phyloP scores from a whole-genome alignment of 1,140 invertebrate species.

The Bombus sylvicola region DNA sequence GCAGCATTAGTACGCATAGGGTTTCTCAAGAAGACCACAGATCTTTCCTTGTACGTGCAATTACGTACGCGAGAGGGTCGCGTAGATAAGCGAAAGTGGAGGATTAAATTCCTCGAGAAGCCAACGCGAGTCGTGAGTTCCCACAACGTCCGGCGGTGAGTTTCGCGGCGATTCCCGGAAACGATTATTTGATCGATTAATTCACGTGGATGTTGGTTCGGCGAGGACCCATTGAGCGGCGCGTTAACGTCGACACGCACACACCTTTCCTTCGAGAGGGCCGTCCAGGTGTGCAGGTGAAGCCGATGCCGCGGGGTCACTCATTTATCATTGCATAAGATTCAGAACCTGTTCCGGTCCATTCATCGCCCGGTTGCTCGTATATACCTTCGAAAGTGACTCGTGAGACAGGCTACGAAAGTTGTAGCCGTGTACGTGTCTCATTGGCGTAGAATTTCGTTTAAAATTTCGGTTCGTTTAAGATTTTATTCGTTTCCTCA shows the following conservation, averaged over 20 bases:
- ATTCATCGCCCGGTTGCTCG: conserved; percentile 73
- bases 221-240: conserved; percentile 49
- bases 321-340: conserved; percentile 81
- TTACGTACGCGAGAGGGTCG: not conserved
- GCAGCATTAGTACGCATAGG: too few species aligned
- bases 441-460: conserved; percentile 55
- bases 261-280: not conserved
- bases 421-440: conserved; percentile 28
- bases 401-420: conserved; percentile 59
- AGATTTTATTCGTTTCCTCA: not conserved
- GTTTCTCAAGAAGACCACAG: not conserved
- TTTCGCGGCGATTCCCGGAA: conserved; percentile 38
- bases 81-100: not conserved
- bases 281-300: conserved; percentile 65
- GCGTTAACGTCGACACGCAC: conserved; percentile 11
- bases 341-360: conserved; percentile 80
- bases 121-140: not conserved
- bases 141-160: not conserved
- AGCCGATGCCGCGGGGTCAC: conserved; percentile 65
- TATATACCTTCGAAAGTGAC: conserved; percentile 67
- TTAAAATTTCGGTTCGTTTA: not conserved
- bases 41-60: not conserved
- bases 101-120: not conserved
- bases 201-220: conserved; percentile 43
- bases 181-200: conserved; percentile 55